Conservation (phyloP, 2,113 vertebrate species). For the Orycteropus afer region DNA sequence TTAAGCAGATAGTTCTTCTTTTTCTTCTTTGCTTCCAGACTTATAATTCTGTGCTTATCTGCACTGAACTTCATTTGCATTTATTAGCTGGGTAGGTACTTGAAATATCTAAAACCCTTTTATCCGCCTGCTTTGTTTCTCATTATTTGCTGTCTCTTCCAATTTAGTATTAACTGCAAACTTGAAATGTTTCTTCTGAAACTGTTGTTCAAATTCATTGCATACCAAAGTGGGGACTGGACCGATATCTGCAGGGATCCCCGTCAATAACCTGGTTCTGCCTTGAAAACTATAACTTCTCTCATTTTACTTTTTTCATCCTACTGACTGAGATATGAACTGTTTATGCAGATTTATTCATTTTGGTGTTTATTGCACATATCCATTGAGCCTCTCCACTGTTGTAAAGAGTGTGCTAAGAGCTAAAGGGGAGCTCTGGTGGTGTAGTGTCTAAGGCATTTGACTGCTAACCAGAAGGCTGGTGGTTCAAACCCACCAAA, state of each 20-base stretch:
- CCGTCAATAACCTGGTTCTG: neutral
- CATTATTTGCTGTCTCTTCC: constrained; percentile 84
- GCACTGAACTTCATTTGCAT: constrained; percentile 87
- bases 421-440: too few species aligned
- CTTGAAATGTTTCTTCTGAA: constrained; percentile 82
- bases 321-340: neutral
- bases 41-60: constrained; percentile 88
- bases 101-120: constrained; percentile 86
- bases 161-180: constrained; percentile 84
- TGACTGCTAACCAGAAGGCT: too few species aligned
- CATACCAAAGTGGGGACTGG: constrained; percentile 52
- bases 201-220: constrained; percentile 76
- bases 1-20: constrained; percentile 85
- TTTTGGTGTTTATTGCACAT: neutral
- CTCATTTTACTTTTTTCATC: neutral
- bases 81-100: constrained; percentile 87
- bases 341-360: neutral
- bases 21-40: constrained; percentile 86
- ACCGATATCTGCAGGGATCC: neutral
- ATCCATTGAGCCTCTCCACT: neutral
- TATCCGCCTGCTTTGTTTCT: constrained; percentile 85
- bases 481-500: too few species aligned
- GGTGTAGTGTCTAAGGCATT: too few species aligned
- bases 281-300: constrained; percentile 50
- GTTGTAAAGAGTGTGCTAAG: neutral